These are phyloP conservation scores for Gallinago nigripennis DNA, from an alignment of 2,797 vertebrate species.

Conservation along the genomic window DNA sequence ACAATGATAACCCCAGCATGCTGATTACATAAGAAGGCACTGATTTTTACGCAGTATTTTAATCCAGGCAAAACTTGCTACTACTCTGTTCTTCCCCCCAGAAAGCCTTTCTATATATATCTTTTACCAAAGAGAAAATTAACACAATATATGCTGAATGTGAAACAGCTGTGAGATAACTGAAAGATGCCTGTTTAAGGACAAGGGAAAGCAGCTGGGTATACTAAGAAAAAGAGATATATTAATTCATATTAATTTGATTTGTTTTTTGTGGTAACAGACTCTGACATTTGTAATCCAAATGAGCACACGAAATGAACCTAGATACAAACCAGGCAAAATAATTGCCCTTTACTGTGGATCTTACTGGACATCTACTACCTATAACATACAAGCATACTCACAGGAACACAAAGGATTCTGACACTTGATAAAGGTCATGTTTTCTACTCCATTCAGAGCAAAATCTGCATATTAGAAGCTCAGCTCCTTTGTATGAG, in stretches of 20 bases:
- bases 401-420: background rate
- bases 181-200: background rate
- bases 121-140: background rate
- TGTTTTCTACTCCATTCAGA: constrained; percentile 1
- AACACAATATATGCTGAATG: background rate
- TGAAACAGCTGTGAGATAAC: background rate
- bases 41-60: background rate
- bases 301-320: constrained; percentile 18
- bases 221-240: background rate
- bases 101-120: background rate
- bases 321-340: constrained; percentile 35
- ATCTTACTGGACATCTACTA: background rate
- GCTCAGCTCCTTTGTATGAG: background rate
- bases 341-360: constrained; percentile 16
- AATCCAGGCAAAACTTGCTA: background rate
- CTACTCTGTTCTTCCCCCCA: background rate
- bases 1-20: background rate
- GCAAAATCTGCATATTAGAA: background rate
- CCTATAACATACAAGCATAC: background rate
- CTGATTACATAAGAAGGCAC: background rate
- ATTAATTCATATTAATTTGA: background rate
- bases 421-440: constrained; percentile 30
- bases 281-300: constrained; percentile 38
- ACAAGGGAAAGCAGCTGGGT: background rate
- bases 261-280: background rate